phyloP scores from a whole-genome alignment of 2,797 vertebrate species.

The Microchirus variegatus region DNA sequence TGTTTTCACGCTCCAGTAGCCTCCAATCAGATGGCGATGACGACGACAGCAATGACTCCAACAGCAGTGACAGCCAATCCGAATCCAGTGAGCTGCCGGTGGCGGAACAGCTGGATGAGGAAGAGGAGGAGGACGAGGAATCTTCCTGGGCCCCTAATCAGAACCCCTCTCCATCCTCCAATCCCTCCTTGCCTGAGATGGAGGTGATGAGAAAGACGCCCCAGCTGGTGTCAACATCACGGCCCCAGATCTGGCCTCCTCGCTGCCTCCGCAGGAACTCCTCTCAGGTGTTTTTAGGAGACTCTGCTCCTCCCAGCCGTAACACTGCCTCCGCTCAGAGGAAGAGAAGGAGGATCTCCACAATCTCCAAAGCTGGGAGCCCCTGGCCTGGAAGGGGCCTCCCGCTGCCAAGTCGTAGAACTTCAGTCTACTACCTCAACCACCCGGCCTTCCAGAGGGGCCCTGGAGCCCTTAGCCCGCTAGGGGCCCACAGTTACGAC shows the following conservation, averaged over 20 bases:
- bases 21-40: slow-evolving; percentile 65
- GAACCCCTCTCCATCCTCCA: background rate
- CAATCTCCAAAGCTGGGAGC: slow-evolving; percentile 70
- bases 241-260: slow-evolving; percentile 76
- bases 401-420: slow-evolving; percentile 59
- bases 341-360: slow-evolving; percentile 72
- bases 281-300: slow-evolving; percentile 75
- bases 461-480: slow-evolving; percentile 60
- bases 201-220: slow-evolving; percentile 35
- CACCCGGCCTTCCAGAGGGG: slow-evolving; percentile 61
- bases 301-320: slow-evolving; percentile 59
- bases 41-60: slow-evolving; percentile 29
- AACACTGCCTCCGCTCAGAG: slow-evolving; percentile 51
- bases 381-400: slow-evolving; percentile 66
- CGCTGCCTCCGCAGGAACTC: slow-evolving; percentile 85
- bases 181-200: slow-evolving; percentile 1
- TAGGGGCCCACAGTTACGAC: slow-evolving; percentile 63
- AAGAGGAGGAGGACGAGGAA: slow-evolving; percentile 58
- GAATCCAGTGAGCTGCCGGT: slow-evolving; percentile 54
- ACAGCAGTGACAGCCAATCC: slow-evolving; percentile 50
- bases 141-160: slow-evolving; percentile 3
- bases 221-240: background rate
- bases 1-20: slow-evolving; percentile 58
- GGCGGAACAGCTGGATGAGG: slow-evolving; percentile 43
- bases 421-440: slow-evolving; percentile 64